Conservation (phyloP, 2,797 vertebrate species). For the Taenioides sp. region DNA sequence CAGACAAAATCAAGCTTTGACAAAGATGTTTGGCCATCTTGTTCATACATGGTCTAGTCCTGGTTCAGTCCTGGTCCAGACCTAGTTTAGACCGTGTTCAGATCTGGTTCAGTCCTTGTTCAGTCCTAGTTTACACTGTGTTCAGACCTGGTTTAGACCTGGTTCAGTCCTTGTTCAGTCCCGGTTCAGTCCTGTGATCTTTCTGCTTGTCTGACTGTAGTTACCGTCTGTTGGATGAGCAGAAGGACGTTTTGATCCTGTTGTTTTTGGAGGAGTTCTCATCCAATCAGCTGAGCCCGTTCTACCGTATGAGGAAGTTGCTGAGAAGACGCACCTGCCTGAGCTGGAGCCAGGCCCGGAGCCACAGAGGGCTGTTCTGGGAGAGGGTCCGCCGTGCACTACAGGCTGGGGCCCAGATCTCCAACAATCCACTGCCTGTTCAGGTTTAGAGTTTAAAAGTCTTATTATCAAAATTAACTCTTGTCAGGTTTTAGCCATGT, state of each 20-base stretch:
- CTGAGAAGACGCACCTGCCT: constrained; percentile 2
- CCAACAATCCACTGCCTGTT: background rate
- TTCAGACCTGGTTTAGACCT: too few species aligned
- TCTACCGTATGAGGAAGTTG: constrained; percentile 47
- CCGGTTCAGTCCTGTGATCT: background rate
- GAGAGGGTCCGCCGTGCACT: background rate
- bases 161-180: background rate
- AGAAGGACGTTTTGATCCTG: constrained; percentile 11
- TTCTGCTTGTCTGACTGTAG: background rate
- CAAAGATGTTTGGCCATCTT: too few species aligned
- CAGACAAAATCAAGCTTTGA: too few species aligned
- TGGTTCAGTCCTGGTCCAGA: too few species aligned
- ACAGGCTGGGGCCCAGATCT: background rate
- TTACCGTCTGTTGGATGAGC: constrained; percentile 5
- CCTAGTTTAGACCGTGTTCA: too few species aligned
- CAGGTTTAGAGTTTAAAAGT: background rate
- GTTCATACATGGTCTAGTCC: too few species aligned
- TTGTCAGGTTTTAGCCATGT: too few species aligned
- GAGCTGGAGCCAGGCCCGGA: background rate
- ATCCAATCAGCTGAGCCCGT: constrained; percentile 18
- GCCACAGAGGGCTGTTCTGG: constrained; percentile 5
- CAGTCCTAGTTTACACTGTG: background rate
- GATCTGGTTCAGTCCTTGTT: background rate
- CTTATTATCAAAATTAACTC: too few species aligned
- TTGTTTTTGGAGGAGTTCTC: constrained; percentile 4